Base-by-base conservation (phyloP, 2,113 vertebrate genomes). In the Nothobranchius kuhntae region DNA sequence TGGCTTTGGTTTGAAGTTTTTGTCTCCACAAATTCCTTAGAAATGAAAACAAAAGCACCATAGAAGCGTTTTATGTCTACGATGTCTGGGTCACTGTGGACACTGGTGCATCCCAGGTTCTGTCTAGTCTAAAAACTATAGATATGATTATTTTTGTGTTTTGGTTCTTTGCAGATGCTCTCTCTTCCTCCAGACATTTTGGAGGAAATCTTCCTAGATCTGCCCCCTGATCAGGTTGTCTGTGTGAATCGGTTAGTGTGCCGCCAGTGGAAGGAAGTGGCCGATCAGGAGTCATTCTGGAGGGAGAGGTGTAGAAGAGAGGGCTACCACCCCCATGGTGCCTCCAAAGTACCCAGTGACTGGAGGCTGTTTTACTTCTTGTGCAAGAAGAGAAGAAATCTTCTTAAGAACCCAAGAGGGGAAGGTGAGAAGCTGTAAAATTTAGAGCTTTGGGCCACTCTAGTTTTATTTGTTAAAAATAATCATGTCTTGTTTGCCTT, bases 361-460 rank as follows among this genome's bases (percentile, higher is more conserved):
- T 93, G 92, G 92, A 73, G 79, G 21, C 8, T 67, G n/a, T 91
- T 88, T 79, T 93, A 91, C 61, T 89, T 89, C 60, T 40, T 90
- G 17, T 61, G 73, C 74, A 91, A 77, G 58, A 88, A 75, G 38
- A 87, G 82, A 17, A 80, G 83, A 6, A 94, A 94, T 73, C 86
- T 94, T 0, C 62, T 94, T 14, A 91, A 84, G 71, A 94, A 94
- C 46, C 73, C 92, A 0, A 81, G 53, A 44, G 92, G 72, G 6
- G 82, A 92, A 55, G 30, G 93, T 92, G 71, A 86, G 79, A 48
- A 35, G 38, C n/a, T 13, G 38, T 2, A 21, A 7, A 51, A 10
- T 9, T 9, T 5, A 35, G 3, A 47, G 13, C 0, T 13, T 44
- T 0, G 6, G 3, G 13, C 24, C 14, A 8, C 4, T 6, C 6